Conservation (phyloP, 2,888 invertebrate genomes). For the Macrosoma leucophasiata region DNA sequence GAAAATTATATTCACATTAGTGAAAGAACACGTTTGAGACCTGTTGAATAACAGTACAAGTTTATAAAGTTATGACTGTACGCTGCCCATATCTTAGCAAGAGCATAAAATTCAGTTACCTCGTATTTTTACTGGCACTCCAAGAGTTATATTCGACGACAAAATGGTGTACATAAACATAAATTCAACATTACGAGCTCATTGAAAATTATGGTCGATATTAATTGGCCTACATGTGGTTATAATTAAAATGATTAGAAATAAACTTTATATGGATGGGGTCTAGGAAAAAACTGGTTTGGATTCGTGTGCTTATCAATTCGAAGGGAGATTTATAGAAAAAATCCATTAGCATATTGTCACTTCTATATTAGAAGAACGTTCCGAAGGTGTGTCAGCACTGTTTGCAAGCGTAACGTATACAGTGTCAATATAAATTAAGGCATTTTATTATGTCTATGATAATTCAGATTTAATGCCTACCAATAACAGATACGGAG, state of each 20-base stretch:
- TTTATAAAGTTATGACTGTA: slow-evolving; percentile 6
- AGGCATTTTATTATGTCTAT: too few species aligned
- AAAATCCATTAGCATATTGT: too few species aligned
- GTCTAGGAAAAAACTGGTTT: slow-evolving; percentile 12
- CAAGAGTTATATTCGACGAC: slow-evolving; percentile 10
- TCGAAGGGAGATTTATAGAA: too few species aligned
- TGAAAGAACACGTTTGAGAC: slow-evolving; percentile 4
- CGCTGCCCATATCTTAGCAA: slow-evolving; percentile 5
- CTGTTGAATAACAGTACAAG: slow-evolving; percentile 11
- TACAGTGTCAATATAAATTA: too few species aligned
- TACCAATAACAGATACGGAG: too few species aligned
- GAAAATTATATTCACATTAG: slow-evolving; percentile 9
- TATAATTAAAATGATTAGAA: slow-evolving; percentile 16
- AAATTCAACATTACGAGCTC: slow-evolving; percentile 10
- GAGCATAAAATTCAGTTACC: slow-evolving; percentile 8
- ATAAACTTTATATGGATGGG: slow-evolving; percentile 9
- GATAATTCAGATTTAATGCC: too few species aligned
- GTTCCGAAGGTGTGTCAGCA: too few species aligned
- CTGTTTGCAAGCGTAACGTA: too few species aligned
- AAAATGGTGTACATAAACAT: slow-evolving; percentile 9
- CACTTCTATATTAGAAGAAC: too few species aligned
- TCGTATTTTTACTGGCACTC: slow-evolving; percentile 9
- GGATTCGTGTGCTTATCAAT: slow-evolving; percentile 9
- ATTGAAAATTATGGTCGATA: slow-evolving; percentile 10
- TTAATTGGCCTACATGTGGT: slow-evolving; percentile 13